A percentile compares a stretch with the other conserved stretches of the same genome.
Evolutionary conservation across 92 coral and sea anemone genomes (phyloP).

Genomic region (Palythoa grandis): DNA sequence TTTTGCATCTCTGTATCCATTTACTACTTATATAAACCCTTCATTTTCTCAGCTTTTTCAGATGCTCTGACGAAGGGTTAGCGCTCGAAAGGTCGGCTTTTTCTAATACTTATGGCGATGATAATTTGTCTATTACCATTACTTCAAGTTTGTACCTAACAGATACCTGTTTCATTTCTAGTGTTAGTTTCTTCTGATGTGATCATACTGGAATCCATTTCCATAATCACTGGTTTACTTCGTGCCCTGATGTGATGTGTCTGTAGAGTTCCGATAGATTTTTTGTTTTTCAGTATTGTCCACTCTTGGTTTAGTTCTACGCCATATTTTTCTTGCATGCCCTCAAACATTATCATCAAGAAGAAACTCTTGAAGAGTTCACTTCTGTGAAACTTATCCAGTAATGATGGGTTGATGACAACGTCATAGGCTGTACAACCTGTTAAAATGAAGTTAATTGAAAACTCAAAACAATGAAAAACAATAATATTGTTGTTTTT

Average conservation of each 20-base stretch:
- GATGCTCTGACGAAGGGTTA: too few relatives aligned
- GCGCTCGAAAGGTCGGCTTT: too few relatives aligned
- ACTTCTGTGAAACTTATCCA: constrained; percentile 72
- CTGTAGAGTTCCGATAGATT: constrained; percentile 79
- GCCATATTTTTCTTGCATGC: constrained; percentile 89
- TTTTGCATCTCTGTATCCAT: too few relatives aligned
- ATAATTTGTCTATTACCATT: too few relatives aligned
- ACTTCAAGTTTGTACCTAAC: too few relatives aligned
- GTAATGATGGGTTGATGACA: constrained; percentile 76
- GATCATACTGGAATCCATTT: constrained; percentile 60
- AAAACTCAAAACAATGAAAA: neutral
- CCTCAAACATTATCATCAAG: constrained; percentile 91
- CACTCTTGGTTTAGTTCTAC: constrained; percentile 76
- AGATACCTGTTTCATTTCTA: neutral
- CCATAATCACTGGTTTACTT: constrained; percentile 95
- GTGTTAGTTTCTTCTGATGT: constrained; percentile 26
- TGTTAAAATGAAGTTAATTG: constrained; percentile 1
- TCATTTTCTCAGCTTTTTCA: too few relatives aligned
- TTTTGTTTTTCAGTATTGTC: constrained; percentile 84
- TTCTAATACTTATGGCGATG: too few relatives aligned
- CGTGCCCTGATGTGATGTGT: constrained; percentile 73
- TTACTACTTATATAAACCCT: too few relatives aligned
- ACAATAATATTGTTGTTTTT: too few relatives aligned
- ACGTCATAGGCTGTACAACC: constrained; percentile 97
- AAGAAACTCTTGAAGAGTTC: constrained; percentile 87